Evolutionary conservation across 2,113 vertebrate genomes (phyloP), one percentile per base, ranked within the genome.

Genomic region (Aegotheles bennettii): DNA sequence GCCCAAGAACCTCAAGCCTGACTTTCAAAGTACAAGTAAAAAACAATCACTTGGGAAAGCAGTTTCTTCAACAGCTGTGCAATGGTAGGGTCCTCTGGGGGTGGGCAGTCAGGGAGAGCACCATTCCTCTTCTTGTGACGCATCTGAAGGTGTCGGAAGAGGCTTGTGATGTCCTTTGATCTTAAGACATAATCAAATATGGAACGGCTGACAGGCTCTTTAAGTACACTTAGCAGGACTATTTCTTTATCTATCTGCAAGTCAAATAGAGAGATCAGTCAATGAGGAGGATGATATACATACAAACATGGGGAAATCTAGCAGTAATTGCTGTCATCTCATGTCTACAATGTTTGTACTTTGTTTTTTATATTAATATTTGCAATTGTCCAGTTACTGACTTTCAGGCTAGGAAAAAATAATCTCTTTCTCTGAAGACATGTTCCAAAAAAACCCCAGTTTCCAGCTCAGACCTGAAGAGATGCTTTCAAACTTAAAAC

Each of bases 151-250:
- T 99, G 99, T 86, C 99, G 97, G 97, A 99, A 99, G 92, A 99
- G 98, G 95, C 98, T 99, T 31, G 96, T 94, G 61, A 99, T 99
- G 89, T 99, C 99, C 97, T 99, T 99, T 47, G 99, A 99, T 94
- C 99, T 98, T 90, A 99, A 97, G 6, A 99, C 98, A 92, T 99
- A 99, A 96, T 99, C 99, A 89, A 99, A 99, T 97, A 99, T 99
- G 93, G 99, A 99, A 68, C 99, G 99, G 76, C 98, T 99, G 60
- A 99, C 98, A 9, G 99, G 99, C 76, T 99, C 99, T 96, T 99
- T 99, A 68, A 99, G 98, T 65, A 99, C 99, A 87, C 99, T 99
- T 67, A 99, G 98, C 24, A 99, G 98, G 16, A 99, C 99, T 90
- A 99, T 99, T 98, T 99, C 99, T 95, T 99, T 99, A 95, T 99